These are phyloP conservation scores for Drosophila gaucha DNA, from an alignment of 2,888 invertebrate species.

Conservation along the genomic window DNA sequence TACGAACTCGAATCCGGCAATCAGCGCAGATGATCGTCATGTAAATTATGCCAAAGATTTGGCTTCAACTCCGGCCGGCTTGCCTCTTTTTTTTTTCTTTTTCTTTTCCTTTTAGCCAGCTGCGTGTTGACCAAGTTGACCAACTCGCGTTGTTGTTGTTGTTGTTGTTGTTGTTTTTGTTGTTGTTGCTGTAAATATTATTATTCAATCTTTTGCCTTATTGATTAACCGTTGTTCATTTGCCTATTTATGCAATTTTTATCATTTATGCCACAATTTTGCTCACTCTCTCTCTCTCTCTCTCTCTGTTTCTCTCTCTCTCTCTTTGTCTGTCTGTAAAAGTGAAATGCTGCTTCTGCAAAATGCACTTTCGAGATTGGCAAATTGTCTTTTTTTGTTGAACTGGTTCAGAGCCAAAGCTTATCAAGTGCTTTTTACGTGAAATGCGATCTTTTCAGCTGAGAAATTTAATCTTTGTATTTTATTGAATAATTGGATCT, in stretches of 20 bases:
- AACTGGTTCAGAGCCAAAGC: slow-evolving; percentile 8
- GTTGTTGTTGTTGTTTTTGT: slow-evolving; percentile 15
- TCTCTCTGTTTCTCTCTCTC: neutral
- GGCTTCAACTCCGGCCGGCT: slow-evolving; percentile 39
- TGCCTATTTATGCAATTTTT: slow-evolving; percentile 78
- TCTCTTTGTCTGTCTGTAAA: neutral
- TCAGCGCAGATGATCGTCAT: slow-evolving; percentile 50
- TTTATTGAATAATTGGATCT: slow-evolving; percentile 10
- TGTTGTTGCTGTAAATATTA: slow-evolving; percentile 50
- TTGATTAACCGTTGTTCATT: slow-evolving; percentile 79
- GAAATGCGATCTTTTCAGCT: slow-evolving; percentile 14
- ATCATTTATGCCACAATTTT: slow-evolving; percentile 48
- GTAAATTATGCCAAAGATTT: slow-evolving; percentile 66
- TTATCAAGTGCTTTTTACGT: slow-evolving; percentile 7
- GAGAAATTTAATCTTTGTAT: slow-evolving; percentile 9
- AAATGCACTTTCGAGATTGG: slow-evolving; percentile 17
- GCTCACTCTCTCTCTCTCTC: neutral
- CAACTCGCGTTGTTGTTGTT: slow-evolving; percentile 37
- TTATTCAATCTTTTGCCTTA: slow-evolving; percentile 75
- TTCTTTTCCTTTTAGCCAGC: slow-evolving; percentile 12
- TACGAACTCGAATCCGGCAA: slow-evolving; percentile 45
- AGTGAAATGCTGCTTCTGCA: slow-evolving; percentile 15
- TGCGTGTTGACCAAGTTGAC: slow-evolving; percentile 42
- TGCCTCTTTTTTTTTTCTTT: slow-evolving; percentile 2
- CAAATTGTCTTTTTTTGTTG: slow-evolving; percentile 3